phyloP scores from a whole-genome alignment of 2,888 invertebrate genomes.

The Ophion ventricosus region DNA sequence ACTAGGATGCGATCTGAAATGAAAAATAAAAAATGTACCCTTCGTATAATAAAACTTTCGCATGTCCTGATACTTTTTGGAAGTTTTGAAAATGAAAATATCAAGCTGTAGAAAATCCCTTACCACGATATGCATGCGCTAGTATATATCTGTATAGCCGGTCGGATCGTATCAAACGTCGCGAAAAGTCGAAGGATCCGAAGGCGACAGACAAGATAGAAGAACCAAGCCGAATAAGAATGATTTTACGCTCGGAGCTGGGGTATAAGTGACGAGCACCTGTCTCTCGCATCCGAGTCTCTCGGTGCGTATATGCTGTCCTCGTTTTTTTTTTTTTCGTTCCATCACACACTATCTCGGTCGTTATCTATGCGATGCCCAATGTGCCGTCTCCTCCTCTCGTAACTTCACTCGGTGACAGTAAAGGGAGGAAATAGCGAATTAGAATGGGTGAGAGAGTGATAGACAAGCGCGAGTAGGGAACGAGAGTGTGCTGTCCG shows the following conservation, averaged over 20 bases:
- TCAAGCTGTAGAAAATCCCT: too few relatives aligned
- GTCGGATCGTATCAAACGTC: too few relatives aligned
- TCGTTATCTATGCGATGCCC: constrained; percentile 37
- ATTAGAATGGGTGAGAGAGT: constrained; percentile 75
- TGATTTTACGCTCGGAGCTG: constrained; percentile 13
- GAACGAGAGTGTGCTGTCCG: constrained; percentile 24
- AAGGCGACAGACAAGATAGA: neutral
- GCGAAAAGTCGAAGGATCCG: too few relatives aligned
- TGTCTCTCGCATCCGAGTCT: constrained; percentile 56
- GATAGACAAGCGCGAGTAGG: constrained; percentile 68
- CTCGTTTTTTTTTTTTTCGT: constrained; percentile 56
- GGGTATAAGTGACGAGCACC: constrained; percentile 59
- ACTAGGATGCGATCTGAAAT: too few relatives aligned
- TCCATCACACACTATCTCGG: constrained; percentile 62
- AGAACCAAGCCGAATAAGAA: constrained; percentile 4
- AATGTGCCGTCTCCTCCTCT: constrained; percentile 38
- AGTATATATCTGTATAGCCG: too few relatives aligned
- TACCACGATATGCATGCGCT: too few relatives aligned
- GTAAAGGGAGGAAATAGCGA: constrained; percentile 74
- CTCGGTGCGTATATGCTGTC: constrained; percentile 39
- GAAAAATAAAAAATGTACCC: too few relatives aligned
- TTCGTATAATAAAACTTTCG: too few relatives aligned
- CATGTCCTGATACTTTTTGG: too few relatives aligned
- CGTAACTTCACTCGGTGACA: constrained; percentile 64
- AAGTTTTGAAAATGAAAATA: too few relatives aligned